Evolutionary conservation across 2,797 vertebrate genomes (phyloP).

Genomic region (Lacerta agilis): DNA sequence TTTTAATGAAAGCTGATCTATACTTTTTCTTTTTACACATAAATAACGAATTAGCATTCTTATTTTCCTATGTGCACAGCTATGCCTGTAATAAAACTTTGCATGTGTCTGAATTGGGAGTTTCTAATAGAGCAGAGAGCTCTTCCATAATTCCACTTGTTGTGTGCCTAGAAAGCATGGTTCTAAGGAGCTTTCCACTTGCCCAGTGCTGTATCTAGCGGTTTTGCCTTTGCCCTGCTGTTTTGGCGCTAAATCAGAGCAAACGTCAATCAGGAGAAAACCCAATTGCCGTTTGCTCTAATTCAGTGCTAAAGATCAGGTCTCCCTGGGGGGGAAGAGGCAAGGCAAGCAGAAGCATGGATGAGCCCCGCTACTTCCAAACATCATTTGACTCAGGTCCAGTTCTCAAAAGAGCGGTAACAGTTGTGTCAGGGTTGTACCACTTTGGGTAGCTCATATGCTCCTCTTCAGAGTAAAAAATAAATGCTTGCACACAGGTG

Average conservation of each 20-base stretch:
- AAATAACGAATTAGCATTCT: background rate
- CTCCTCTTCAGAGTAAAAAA: background rate
- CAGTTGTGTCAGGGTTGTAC: background rate
- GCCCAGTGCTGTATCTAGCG: no score
- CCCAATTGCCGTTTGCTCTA: no score
- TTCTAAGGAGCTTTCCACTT: no score
- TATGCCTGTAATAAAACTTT: conserved; percentile 17
- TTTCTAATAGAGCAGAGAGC: background rate
- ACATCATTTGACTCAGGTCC: background rate
- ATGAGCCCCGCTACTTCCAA: background rate
- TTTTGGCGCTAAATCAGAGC: no score
- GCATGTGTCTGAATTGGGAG: conserved; percentile 9
- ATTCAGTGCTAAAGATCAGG: no score
- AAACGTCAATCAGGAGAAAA: no score
- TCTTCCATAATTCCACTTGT: no score
- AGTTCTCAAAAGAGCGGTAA: background rate
- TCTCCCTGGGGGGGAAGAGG: no score
- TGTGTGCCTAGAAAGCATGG: no score
- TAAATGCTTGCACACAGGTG: background rate
- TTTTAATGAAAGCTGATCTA: background rate
- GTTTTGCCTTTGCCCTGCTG: no score
- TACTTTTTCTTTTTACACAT: background rate
- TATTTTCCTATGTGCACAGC: conserved; percentile 9
- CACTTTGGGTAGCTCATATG: background rate
- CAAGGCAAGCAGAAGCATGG: no score